Conservation (phyloP, 2,113 vertebrate genomes). For the Macrotis lagotis region DNA sequence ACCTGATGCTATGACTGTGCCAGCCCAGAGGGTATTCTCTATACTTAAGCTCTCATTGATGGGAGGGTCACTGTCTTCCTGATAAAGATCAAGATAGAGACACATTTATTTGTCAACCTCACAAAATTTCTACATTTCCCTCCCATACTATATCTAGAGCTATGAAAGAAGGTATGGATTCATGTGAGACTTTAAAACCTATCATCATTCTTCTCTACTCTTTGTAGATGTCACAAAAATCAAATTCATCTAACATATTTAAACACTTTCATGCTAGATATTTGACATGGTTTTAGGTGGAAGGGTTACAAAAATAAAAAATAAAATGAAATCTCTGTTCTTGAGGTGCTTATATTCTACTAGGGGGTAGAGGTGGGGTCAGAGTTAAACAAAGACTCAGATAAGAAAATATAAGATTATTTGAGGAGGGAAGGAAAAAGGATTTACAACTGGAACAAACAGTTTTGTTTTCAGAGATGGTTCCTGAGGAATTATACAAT, state of each 20-base stretch:
- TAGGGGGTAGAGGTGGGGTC: neutral
- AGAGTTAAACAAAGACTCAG: neutral
- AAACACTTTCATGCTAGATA: neutral
- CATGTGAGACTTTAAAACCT: neutral
- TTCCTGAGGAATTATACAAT: neutral
- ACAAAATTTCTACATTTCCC: neutral
- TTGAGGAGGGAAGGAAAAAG: neutral
- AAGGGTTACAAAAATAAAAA: neutral
- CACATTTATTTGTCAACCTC: rapidly evolving
- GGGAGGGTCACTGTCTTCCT: conserved; percentile 97
- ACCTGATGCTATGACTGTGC: conserved; percentile 97
- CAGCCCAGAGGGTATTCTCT: conserved; percentile 98
- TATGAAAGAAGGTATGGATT: neutral
- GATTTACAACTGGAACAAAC: neutral
- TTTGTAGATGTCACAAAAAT: neutral
- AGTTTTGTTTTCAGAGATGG: neutral
- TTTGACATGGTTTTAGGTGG: neutral
- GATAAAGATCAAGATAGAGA: conserved; percentile 17
- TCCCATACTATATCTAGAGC: neutral
- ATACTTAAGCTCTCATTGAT: conserved; percentile 97
- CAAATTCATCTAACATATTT: neutral
- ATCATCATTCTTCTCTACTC: neutral
- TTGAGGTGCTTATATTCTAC: neutral
- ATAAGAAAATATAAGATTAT: neutral
- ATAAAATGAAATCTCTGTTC: neutral